phyloP scores from a whole-genome alignment of 1,140 invertebrate genomes.

The Hyles vespertilio region DNA sequence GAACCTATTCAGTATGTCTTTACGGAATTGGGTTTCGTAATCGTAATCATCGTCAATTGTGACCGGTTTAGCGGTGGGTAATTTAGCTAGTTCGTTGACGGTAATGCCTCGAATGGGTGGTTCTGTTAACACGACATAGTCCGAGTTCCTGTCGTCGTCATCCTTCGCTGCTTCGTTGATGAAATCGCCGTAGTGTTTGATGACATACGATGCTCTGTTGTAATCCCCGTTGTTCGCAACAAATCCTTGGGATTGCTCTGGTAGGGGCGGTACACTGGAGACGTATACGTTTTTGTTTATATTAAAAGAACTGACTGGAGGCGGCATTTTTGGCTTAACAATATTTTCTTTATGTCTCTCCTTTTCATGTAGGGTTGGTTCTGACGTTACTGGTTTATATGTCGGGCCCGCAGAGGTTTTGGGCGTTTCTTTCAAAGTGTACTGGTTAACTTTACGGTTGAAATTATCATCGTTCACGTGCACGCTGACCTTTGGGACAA shows the following conservation, averaged over 20 bases:
- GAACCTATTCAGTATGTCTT: conserved; percentile 53
- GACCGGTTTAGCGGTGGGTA: conserved; percentile 13
- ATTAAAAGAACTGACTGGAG: background rate
- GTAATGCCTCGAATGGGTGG: conserved; percentile 32
- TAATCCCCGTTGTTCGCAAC: conserved; percentile 28
- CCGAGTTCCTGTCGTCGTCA: conserved; percentile 39
- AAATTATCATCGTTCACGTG: conserved; percentile 39
- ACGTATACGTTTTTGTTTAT: conserved; percentile 33
- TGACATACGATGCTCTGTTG: conserved; percentile 45
- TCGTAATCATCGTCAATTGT: conserved; percentile 39
- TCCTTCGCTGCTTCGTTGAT: conserved; percentile 43
- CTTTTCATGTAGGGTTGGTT: no score
- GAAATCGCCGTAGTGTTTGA: conserved; percentile 56
- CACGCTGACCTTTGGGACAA: conserved; percentile 31
- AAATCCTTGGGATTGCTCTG: conserved; percentile 19
- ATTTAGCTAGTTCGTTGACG: conserved; percentile 21
- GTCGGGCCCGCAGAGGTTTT: conserved; percentile 14
- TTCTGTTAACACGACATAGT: conserved; percentile 33
- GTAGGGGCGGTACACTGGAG: conserved; percentile 25
- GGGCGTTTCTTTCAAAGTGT: conserved; percentile 26
- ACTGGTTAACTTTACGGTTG: conserved; percentile 40
- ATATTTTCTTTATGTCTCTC: background rate
- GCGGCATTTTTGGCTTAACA: no score
- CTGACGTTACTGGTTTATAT: no score
- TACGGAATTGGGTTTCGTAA: conserved; percentile 52